Evolutionary conservation across 2,113 vertebrate genomes (phyloP), one percentile per base, ranked within the genome.

Genomic region (Solenodon paradoxus): DNA sequence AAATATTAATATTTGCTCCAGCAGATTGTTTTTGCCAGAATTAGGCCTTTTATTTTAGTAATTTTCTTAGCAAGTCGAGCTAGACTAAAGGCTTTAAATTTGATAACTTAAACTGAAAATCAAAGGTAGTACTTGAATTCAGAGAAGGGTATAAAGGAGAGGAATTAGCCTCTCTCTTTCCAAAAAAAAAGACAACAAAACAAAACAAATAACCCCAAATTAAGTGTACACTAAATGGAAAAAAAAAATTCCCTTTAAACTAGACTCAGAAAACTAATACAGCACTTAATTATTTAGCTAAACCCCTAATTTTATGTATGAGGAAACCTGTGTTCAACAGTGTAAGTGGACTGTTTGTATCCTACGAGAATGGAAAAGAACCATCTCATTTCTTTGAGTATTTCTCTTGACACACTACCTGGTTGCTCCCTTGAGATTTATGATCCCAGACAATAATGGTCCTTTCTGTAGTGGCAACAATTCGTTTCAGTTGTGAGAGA

Each of bases 391-490:
- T 45, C 55, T 53, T 12, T 57, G 57, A 83, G 6, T 4, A 15
- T 66, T 71, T 71, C 38, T 92, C 38, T 87, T 53, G n/a, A n/a
- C 9, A 88, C 6, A 42, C 42, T 98, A 98, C 98, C 98, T 98
- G 61, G 10, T 59, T 95, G 69, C 9, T 97, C 3, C 96, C 97
- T 88, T 98, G 97, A 81, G 98, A 93, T 98, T 98, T 98, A 92
- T 98, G 98, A 97, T 99, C 98, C 98, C 98, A 99, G 93, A 98
- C 4, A 32, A 99, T 75, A 47, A 98, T n/a, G 32, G 98, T 98
- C 90, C 98, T 98, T 96, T 98, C 98, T 28, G 98, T 98, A 28
- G 98, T 98, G 94, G 97, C 98, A 32, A 98, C 96, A 0, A 98
- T 95, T 45, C 96, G 96, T 72, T 98, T 98, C 82, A 98, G 90